Evolutionary conservation across 2,888 invertebrate genomes (phyloP).

Genomic region (Hecatera dysodea): DNA sequence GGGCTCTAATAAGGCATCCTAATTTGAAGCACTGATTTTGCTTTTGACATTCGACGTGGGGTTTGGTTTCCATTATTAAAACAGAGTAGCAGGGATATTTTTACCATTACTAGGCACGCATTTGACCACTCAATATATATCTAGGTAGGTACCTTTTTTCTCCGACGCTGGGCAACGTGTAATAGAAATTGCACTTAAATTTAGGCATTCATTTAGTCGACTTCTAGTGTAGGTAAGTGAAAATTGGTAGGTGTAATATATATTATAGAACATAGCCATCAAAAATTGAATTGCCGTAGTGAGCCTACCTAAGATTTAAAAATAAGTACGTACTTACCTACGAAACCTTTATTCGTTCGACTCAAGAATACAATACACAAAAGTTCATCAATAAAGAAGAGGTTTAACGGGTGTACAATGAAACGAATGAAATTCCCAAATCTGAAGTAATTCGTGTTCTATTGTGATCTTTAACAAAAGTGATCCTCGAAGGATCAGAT

Average conservation of each 20-base stretch:
- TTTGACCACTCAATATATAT: too few relatives aligned
- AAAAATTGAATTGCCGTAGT: background rate
- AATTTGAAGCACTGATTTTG: constrained; percentile 34
- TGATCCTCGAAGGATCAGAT: constrained; percentile 1
- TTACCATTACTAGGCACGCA: too few relatives aligned
- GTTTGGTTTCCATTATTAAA: background rate
- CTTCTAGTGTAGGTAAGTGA: too few relatives aligned
- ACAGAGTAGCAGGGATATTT: background rate
- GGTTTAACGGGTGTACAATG: background rate
- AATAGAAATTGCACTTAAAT: too few relatives aligned
- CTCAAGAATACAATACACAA: constrained; percentile 10
- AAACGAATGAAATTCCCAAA: constrained; percentile 8
- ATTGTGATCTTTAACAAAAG: constrained; percentile 24
- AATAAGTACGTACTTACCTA: background rate
- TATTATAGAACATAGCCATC: too few relatives aligned
- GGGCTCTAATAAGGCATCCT: constrained; percentile 39
- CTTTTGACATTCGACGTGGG: background rate
- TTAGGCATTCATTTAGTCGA: too few relatives aligned
- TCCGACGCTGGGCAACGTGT: too few relatives aligned
- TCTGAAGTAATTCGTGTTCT: background rate
- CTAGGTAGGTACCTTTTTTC: too few relatives aligned
- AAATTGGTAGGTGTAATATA: too few relatives aligned
- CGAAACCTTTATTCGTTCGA: background rate
- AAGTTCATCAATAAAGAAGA: constrained; percentile 13
- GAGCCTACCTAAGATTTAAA: background rate